Conservation (phyloP, 2,797 vertebrate genomes). For the Xenentodon cancila region DNA sequence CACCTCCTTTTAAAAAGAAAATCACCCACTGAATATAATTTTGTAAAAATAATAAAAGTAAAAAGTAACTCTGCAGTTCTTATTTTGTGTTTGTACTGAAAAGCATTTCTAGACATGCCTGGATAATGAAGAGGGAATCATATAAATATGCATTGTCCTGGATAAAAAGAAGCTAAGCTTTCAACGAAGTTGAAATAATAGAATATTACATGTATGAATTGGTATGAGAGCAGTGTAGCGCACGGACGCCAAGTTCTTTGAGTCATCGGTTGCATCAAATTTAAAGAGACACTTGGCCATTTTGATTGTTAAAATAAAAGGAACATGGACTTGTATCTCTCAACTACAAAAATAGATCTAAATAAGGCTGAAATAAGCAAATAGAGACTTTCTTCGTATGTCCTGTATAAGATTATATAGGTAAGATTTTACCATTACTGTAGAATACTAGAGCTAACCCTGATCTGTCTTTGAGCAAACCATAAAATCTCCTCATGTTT, state of each 20-base stretch:
- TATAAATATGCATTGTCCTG: too few species aligned
- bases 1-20: too few species aligned
- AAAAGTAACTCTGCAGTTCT: neutral
- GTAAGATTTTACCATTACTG: slow-evolving; percentile 11
- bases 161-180: neutral
- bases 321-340: slow-evolving; percentile 55
- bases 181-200: slow-evolving; percentile 56
- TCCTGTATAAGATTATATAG: slow-evolving; percentile 24
- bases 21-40: too few species aligned
- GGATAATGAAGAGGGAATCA: too few species aligned
- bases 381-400: neutral
- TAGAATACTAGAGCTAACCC: slow-evolving; percentile 32
- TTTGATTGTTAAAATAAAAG: slow-evolving; percentile 48
- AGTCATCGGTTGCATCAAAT: slow-evolving; percentile 65
- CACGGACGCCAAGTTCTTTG: slow-evolving; percentile 39
- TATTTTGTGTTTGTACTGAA: neutral
- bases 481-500: slow-evolving; percentile 72
- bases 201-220: slow-evolving; percentile 27
- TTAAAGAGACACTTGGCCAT: slow-evolving; percentile 61
- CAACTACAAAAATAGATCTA: slow-evolving; percentile 49
- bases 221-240: slow-evolving; percentile 30
- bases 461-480: slow-evolving; percentile 64
- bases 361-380: slow-evolving; percentile 59
- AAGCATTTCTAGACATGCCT: neutral
- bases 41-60: too few species aligned